Conservation (phyloP, 2,888 invertebrate genomes). For the Cetonia aurata region DNA sequence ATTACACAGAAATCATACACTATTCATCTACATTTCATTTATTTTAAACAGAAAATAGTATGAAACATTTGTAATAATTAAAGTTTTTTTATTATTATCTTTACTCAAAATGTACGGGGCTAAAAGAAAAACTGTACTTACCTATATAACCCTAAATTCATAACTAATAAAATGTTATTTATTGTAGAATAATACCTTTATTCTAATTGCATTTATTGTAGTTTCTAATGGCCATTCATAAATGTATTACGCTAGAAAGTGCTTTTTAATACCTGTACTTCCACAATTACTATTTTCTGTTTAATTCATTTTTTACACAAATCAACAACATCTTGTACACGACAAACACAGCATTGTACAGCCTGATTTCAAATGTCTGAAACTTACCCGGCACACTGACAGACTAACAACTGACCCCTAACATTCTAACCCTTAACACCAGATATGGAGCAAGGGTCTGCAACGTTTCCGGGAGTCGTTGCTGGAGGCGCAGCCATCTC, state of each 20-base stretch:
- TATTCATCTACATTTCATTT: constrained; percentile 1
- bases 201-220: too few relatives aligned
- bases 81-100: too few relatives aligned
- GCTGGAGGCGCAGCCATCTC: constrained; percentile 84
- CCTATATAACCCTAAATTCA: too few relatives aligned
- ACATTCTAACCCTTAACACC: constrained; percentile 68
- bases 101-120: too few relatives aligned
- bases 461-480: constrained; percentile 87
- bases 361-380: constrained; percentile 43
- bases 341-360: constrained; percentile 27
- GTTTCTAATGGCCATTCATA: too few relatives aligned
- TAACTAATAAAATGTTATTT: too few relatives aligned
- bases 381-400: constrained; percentile 62
- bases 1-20: constrained; percentile 16
- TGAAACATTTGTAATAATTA: not conserved
- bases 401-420: constrained; percentile 70
- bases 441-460: constrained; percentile 90
- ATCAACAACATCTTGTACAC: not conserved
- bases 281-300: constrained; percentile 2
- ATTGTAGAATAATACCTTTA: too few relatives aligned
- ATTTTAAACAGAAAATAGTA: constrained; percentile 10
- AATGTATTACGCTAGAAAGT: too few relatives aligned
- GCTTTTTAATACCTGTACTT: too few relatives aligned
- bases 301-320: not conserved
- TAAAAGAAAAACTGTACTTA: too few relatives aligned